Base-by-base conservation (phyloP, 2,888 invertebrate genomes). In the Molanna angustata region DNA sequence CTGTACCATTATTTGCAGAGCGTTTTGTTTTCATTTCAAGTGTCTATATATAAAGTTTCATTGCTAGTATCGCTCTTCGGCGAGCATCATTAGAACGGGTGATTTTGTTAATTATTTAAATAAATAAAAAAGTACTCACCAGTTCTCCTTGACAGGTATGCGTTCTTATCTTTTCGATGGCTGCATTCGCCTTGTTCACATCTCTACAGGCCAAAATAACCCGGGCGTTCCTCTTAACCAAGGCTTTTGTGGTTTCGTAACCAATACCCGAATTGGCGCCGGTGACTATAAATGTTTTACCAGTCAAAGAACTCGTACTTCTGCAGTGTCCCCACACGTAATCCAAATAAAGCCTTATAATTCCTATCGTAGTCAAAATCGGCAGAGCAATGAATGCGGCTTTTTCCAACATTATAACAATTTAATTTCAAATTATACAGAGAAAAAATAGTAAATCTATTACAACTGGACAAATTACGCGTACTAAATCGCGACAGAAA, bases 231-330 rank as follows among this genome's bases (percentile, higher is more conserved):
- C 88, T 76, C 58, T 74, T 76, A 0, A 85, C 88, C 35, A 93
- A 71, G 58, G 88, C 85, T 59, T 82, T 82, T 0, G 87, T 86
- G 0, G 88, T 85, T 72, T 89, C 88, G 63, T 84, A 83, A 0
- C 93, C 94, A 52, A 94, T 84, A 0, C 94, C 93, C 45, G 86
- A 84, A 69, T 88, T 92, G 0, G 89, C 90, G 9, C 92, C 92
- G 14, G 92, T 93, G 13, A 93, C 83, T 18, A 93, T 74, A 49
- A 83, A 87, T 14, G 88, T 83, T 71, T 85, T 85, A 11, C 83
- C 85, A 60, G 81, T 73, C 52, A 89, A 69, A 61, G 78, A 79
- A 41, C 76, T 77, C 56, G 72, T 73, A 56, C 71, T 71, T n/a
- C 65, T 59, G 62, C 76, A 76, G 60, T 69, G 73, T 2, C 66